Percentiles rank a stretch among this genome's conserved stretches.
These are phyloP conservation scores for Drosophila parvula DNA, from an alignment of 1,140 invertebrate species.

Conservation along the genomic window DNA sequence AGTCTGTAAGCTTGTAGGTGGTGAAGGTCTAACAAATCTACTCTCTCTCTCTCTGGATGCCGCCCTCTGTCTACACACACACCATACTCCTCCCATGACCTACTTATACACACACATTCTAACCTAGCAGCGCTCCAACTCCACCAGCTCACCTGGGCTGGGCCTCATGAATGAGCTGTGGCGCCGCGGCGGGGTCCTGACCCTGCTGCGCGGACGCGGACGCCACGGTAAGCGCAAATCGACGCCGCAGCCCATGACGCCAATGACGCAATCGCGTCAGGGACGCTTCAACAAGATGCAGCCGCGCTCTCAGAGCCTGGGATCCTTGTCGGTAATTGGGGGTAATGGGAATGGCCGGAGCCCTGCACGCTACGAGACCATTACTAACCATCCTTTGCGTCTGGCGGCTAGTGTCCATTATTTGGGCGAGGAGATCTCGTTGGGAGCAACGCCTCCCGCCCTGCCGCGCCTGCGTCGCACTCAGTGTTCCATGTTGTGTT, in stretches of 20 bases:
- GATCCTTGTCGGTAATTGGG: conserved; percentile 83
- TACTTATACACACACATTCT: conserved; percentile 28
- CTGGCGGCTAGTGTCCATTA: conserved; percentile 74
- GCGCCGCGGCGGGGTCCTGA: conserved; percentile 78
- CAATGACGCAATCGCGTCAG: conserved; percentile 59
- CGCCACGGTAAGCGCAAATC: conserved; percentile 80
- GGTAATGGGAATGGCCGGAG: conserved; percentile 48
- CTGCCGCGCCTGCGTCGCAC: conserved; percentile 66
- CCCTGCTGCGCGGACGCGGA: conserved; percentile 69
- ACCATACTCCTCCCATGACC: conserved; percentile 7
- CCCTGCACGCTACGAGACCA: conserved; percentile 78
- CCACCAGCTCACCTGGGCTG: conserved; percentile 75
- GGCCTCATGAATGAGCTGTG: conserved; percentile 79
- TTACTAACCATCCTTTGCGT: conserved; percentile 79
- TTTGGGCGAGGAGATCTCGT: conserved; percentile 64
- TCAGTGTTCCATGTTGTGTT: conserved; percentile 78
- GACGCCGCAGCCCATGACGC: conserved; percentile 75
- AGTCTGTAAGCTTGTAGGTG: conserved; percentile 37
- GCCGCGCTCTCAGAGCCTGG: conserved; percentile 79
- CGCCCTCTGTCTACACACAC: conserved; percentile 20
- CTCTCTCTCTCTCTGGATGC: conserved; percentile 55
- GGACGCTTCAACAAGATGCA: conserved; percentile 72
- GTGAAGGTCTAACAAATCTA: conserved; percentile 50
- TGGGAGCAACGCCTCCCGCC: conserved; percentile 42
- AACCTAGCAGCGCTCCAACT: conserved; percentile 70